Evolutionary conservation across 2,113 vertebrate genomes (phyloP).

Genomic region (Argyrosomus japonicus): DNA sequence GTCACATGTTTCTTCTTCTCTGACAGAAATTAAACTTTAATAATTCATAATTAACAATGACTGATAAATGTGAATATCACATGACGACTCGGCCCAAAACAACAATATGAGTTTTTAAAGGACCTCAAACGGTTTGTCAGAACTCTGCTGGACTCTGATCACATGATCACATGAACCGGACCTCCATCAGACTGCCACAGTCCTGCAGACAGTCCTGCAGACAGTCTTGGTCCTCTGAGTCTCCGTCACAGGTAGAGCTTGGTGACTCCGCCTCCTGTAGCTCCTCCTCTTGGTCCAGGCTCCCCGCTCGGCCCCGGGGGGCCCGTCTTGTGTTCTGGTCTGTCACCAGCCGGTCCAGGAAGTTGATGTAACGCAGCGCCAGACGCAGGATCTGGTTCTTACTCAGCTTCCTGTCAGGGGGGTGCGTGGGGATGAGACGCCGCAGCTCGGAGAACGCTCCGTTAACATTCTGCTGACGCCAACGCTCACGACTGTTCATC

Average conservation of each 20-base stretch:
- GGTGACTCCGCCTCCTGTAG: conserved; percentile 7
- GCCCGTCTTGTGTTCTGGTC: conserved; percentile 28
- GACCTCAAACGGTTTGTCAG: too few relatives aligned
- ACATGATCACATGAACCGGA: too few relatives aligned
- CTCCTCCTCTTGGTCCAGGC: conserved; percentile 29
- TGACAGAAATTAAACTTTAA: too few relatives aligned
- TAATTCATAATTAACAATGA: too few relatives aligned
- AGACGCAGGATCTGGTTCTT: conserved; percentile 72
- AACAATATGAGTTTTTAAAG: too few relatives aligned
- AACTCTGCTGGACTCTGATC: too few relatives aligned
- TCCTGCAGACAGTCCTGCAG: conserved; percentile 17
- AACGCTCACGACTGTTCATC: conserved; percentile 62
- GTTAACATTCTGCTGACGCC: conserved; percentile 70
- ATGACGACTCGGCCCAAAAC: too few relatives aligned
- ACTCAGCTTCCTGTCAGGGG: conserved; percentile 72
- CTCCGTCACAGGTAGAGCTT: conserved; percentile 27
- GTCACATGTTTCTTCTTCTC: too few relatives aligned
- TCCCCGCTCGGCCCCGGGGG: background rate
- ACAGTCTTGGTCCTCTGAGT: conserved; percentile 38
- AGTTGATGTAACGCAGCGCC: conserved; percentile 68
- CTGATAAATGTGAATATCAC: too few relatives aligned
- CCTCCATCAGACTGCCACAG: too few relatives aligned
- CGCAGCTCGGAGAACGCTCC: conserved; percentile 65
- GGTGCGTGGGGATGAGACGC: conserved; percentile 67
- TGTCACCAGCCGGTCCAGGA: conserved; percentile 55